Evolutionary conservation across 2,797 vertebrate genomes (phyloP).

Genomic region (Sebastes dallii): DNA sequence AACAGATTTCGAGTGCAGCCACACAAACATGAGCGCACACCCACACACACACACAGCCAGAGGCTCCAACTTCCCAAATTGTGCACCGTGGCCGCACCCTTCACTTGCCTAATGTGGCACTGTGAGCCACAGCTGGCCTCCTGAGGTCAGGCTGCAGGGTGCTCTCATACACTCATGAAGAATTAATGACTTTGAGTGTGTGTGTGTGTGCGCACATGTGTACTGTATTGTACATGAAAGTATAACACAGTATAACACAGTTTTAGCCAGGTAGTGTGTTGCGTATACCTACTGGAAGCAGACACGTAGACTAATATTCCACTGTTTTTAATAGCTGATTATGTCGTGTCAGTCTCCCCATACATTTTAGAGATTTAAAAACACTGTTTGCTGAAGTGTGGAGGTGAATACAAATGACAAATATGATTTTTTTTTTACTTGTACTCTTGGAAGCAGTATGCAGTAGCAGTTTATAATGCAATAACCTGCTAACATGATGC

Average conservation of each 20-base stretch:
- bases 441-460: neutral
- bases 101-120: constrained; percentile 3
- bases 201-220: neutral
- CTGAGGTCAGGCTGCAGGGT: constrained; percentile 27
- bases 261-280: neutral
- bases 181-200: constrained; percentile 26
- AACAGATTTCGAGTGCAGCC: constrained; percentile 24
- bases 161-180: constrained; percentile 31
- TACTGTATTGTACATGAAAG: neutral
- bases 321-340: neutral
- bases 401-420: neutral
- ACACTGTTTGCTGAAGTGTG: neutral
- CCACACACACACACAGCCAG: neutral
- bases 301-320: neutral
- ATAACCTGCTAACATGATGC: neutral
- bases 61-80: constrained; percentile 3
- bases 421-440: neutral
- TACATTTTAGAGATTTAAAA: neutral
- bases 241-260: neutral
- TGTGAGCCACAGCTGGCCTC: constrained; percentile 38
- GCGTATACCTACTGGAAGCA: neutral
- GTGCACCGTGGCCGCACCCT: constrained; percentile 8
- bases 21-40: neutral
- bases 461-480: neutral
- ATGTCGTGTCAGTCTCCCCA: neutral